Evolutionary conservation across 2,113 vertebrate species (phyloP), one percentile per base, ranked within the genome.

Genomic region (Petrocephalus zakoni): DNA sequence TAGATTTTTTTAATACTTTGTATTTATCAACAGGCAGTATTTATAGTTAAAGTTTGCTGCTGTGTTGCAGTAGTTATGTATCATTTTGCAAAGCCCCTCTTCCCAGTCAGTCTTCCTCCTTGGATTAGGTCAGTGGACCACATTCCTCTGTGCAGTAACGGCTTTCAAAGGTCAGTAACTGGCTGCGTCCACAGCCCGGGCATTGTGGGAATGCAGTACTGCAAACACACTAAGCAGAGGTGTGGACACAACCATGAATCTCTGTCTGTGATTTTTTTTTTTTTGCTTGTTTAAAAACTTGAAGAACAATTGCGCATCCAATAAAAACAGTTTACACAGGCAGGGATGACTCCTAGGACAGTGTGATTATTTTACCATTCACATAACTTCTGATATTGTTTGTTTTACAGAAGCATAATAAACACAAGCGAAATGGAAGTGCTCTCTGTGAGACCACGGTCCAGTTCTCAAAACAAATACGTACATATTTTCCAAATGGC

Each of bases 161-260:
- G 81, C 81, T 49, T 78, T n/a, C 81, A 49, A 42, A 49, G 81
- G 37, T 83, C 81, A 83, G 64, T 86, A 37, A 75, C 61, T 64
- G 55, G 25, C 82, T 52, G 58, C 21, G 58, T 89, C 82, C 51
- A 58, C 11, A 21, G 25, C 42, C 56, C 2, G 37, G 85, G n/a
- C 10, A n/a, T 61, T 75, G 84, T 86, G 84, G 84, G 88, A 86
- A 86, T 55, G 46, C 47, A 52, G 9, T 47, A 86, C 84, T 37
- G 61, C 47, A 78, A 89, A 86, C 88, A 86, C 61, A 37, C 7
- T 5, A 34, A 42, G 55, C 25, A 68, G 55, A 68, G 64, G 22
- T 89, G 47, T 89, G 34, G 56, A 89, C 84, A 85, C n/a, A 86
- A 2, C 88, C 52, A 86, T 75, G 86, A 75, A 86, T 89, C 84